A percentile compares a stretch with the other conserved stretches of the same genome.
Evolutionary conservation across 2,888 invertebrate species (phyloP).

Genomic region (Malthinus seriepunctatus): DNA sequence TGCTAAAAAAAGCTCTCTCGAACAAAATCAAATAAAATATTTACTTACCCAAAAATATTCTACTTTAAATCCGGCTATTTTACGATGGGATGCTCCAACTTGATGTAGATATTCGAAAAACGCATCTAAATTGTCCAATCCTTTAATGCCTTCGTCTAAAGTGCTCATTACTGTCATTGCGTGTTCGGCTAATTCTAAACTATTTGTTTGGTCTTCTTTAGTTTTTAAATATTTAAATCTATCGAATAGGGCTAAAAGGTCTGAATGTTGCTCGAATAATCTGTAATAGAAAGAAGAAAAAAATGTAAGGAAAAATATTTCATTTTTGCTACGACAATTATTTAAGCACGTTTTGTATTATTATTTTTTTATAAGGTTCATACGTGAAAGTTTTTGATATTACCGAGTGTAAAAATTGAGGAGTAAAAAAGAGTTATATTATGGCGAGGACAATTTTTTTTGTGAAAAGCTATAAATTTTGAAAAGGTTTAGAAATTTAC

Average conservation of each 20-base stretch:
- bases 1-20: neutral
- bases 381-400: too few species aligned
- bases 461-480: too few species aligned
- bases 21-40: conserved; percentile 43
- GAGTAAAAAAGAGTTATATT: too few species aligned
- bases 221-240: conserved; percentile 80
- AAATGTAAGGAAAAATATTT: too few species aligned
- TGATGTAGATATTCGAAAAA: conserved; percentile 82
- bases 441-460: too few species aligned
- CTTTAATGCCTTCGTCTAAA: conserved; percentile 85
- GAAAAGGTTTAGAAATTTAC: too few species aligned
- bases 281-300: conserved; percentile 57
- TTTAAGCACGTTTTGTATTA: too few species aligned
- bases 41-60: conserved; percentile 85
- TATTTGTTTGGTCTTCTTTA: conserved; percentile 78
- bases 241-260: conserved; percentile 77
- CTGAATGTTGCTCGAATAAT: conserved; percentile 83
- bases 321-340: too few species aligned
- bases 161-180: conserved; percentile 89
- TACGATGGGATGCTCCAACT: conserved; percentile 80
- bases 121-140: conserved; percentile 81
- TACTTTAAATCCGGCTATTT: conserved; percentile 83
- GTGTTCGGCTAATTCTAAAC: conserved; percentile 83
- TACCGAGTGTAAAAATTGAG: too few species aligned
- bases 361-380: too few species aligned